Evolutionary conservation across 1,140 invertebrate species (phyloP).

Genomic region (Drosophila miranda): DNA sequence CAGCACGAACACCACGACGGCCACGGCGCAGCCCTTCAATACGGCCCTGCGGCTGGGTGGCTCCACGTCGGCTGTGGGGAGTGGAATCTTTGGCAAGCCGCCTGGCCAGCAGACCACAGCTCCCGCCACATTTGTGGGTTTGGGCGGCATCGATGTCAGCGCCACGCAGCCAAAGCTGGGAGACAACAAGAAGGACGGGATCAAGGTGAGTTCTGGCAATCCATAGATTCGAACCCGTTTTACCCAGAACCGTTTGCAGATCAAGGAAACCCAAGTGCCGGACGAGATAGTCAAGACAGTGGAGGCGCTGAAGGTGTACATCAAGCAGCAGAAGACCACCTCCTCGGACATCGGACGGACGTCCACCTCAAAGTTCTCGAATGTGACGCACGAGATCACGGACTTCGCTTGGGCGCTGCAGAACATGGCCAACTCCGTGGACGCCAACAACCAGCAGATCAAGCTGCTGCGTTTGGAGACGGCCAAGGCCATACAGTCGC

Average conservation of each 20-base stretch:
- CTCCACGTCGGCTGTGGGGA: conserved; percentile 30
- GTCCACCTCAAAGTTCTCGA: conserved; percentile 72
- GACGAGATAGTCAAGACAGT: conserved; percentile 86
- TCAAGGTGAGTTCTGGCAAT: conserved; percentile 60
- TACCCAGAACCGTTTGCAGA: conserved; percentile 31
- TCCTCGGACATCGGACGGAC: conserved; percentile 91
- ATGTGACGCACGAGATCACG: conserved; percentile 71
- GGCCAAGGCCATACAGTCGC: conserved; percentile 88
- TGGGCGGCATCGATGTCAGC: conserved; percentile 86
- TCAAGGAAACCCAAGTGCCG: conserved; percentile 89
- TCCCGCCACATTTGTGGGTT: conserved; percentile 82
- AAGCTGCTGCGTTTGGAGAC: conserved; percentile 90
- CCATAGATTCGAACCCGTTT: background rate
- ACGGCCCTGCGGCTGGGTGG: conserved; percentile 48
- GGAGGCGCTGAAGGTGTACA: conserved; percentile 88
- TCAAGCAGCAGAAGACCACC: conserved; percentile 91
- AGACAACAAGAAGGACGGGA: conserved; percentile 84
- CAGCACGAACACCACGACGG: conserved; percentile 67
- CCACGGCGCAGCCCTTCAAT: conserved; percentile 54
- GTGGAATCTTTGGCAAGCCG: conserved; percentile 79
- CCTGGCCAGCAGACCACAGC: conserved; percentile 47
- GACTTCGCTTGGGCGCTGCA: conserved; percentile 80
- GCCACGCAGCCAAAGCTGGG: conserved; percentile 84
- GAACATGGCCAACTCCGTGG: conserved; percentile 84
- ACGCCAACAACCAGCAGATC: conserved; percentile 86